Percentiles rank a stretch among this genome's conserved stretches.
These are phyloP conservation scores for Drosophila tanythrix DNA, from an alignment of 2,888 invertebrate genomes.

Conservation along the genomic window DNA sequence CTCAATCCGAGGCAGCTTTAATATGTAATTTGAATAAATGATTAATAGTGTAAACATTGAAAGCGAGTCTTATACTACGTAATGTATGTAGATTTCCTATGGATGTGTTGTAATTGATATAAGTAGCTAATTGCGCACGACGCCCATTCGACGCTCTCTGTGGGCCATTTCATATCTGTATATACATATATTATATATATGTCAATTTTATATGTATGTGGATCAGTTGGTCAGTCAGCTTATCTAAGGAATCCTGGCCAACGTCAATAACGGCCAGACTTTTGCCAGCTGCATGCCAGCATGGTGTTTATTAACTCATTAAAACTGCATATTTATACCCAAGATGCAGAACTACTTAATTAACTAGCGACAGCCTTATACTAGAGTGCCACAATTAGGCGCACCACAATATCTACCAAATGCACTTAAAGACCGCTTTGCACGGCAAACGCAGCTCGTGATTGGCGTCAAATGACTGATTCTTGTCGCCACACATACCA, in stretches of 20 bases:
- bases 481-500: background rate
- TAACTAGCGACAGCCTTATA: constrained; percentile 1
- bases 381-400: constrained; percentile 47
- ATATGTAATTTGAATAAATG: constrained; percentile 80
- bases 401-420: constrained; percentile 12
- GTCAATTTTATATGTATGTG: constrained; percentile 12
- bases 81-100: constrained; percentile 37
- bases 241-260: constrained; percentile 73
- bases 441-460: background rate
- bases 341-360: constrained; percentile 67
- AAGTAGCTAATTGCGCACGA: constrained; percentile 76
- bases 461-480: background rate
- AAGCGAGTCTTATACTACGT: constrained; percentile 35
- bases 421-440: background rate
- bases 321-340: constrained; percentile 73
- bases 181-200: background rate
- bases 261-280: constrained; percentile 1
- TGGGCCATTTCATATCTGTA: background rate
- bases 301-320: constrained; percentile 75
- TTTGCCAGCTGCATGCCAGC: constrained; percentile 61
- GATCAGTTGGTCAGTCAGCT: constrained; percentile 29
- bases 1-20: constrained; percentile 43
- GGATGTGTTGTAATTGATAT: constrained; percentile 74
- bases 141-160: constrained; percentile 58
- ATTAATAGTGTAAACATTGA: constrained; percentile 80